These are phyloP conservation scores for Hypsopygia costalis DNA, from an alignment of 2,888 invertebrate species.

Conservation along the genomic window DNA sequence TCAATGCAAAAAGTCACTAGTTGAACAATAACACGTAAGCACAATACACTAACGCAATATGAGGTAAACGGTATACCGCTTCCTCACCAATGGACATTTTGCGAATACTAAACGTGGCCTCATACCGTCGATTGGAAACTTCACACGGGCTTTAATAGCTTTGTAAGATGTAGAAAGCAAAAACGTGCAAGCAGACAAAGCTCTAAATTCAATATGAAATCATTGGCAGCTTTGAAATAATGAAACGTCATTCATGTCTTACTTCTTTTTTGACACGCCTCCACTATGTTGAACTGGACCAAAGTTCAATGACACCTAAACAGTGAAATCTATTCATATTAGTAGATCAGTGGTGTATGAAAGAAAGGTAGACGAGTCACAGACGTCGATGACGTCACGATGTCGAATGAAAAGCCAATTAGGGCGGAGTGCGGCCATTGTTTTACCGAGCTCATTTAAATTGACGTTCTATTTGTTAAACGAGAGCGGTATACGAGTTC, in stretches of 20 bases:
- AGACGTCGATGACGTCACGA: constrained; percentile 52
- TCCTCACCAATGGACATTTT: constrained; percentile 48
- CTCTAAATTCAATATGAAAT: constrained; percentile 1
- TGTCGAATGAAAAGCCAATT: constrained; percentile 39
- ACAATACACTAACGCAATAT: constrained; percentile 63
- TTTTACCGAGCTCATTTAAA: constrained; percentile 29
- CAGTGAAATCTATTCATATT: constrained; percentile 72
- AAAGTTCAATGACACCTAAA: constrained; percentile 69
- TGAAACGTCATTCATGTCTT: constrained; percentile 29
- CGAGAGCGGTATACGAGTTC: constrained; percentile 33
- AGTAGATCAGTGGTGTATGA: constrained; percentile 58
- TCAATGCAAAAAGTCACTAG: constrained; percentile 50
- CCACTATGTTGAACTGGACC: constrained; percentile 59
- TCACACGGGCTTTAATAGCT: not conserved
- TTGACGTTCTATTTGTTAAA: constrained; percentile 25
- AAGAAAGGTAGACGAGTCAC: constrained; percentile 56
- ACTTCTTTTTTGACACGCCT: constrained; percentile 52
- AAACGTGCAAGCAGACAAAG: constrained; percentile 4
- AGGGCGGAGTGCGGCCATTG: constrained; percentile 25
- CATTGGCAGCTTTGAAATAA: constrained; percentile 2
- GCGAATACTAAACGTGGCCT: constrained; percentile 54
- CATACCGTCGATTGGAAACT: constrained; percentile 20
- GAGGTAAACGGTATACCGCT: constrained; percentile 63
- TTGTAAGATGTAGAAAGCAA: constrained; percentile 8
- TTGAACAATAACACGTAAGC: constrained; percentile 54